Percentiles rank a stretch among this genome's conserved stretches.
Evolutionary conservation across 1,140 invertebrate species (phyloP).

Genomic region (Drosophila grimshawi): DNA sequence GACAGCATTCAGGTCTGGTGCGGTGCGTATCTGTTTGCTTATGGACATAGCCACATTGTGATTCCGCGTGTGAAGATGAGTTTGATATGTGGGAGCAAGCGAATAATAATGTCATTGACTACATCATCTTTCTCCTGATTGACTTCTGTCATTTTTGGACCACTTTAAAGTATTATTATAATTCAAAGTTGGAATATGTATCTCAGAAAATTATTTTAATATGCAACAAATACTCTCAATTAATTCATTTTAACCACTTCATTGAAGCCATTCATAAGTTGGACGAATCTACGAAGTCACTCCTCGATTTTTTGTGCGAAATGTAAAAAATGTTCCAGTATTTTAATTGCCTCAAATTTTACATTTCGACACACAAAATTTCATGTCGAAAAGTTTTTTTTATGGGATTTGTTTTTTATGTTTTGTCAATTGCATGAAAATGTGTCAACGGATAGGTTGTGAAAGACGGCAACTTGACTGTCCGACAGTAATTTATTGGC

Average conservation of each 20-base stretch:
- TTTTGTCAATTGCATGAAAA: neutral
- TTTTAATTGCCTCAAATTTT: neutral
- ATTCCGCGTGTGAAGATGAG: conserved; percentile 29
- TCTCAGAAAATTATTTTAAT: neutral
- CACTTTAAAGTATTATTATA: neutral
- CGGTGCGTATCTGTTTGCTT: conserved; percentile 3
- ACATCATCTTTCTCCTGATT: conserved; percentile 10
- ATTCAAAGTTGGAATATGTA: neutral
- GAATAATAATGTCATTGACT: neutral
- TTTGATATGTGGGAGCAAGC: neutral
- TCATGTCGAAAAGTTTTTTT: too few species aligned
- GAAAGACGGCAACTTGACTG: neutral
- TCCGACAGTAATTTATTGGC: neutral
- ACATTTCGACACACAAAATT: neutral
- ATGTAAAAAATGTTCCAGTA: neutral
- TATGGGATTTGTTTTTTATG: neutral
- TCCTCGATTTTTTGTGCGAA: neutral
- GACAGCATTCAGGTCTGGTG: conserved; percentile 1
- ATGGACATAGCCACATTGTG: conserved; percentile 3
- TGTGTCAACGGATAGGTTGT: neutral
- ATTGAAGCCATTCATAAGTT: neutral
- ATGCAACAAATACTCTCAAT: too few species aligned
- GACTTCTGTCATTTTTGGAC: conserved; percentile 8
- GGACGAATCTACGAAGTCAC: too few species aligned
- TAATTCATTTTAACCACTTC: neutral